Conservation (phyloP, 2,888 invertebrate genomes). For the Tryphoninae sp. region DNA sequence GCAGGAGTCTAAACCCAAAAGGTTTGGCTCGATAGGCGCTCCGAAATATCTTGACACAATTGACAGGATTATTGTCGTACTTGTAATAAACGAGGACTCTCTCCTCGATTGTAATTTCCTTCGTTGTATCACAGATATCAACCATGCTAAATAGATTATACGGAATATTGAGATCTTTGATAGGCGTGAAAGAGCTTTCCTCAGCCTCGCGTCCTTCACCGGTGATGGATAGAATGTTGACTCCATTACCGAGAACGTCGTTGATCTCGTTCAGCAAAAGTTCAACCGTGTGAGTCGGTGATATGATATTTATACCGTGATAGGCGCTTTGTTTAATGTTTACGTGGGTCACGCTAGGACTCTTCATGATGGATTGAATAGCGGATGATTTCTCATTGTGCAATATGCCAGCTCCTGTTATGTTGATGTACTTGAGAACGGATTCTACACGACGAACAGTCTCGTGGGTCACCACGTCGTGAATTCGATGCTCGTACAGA, state of each 20-base stretch:
- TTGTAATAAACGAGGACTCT: slow-evolving; percentile 96
- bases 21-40: slow-evolving; percentile 92
- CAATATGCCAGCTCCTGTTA: slow-evolving; percentile 96
- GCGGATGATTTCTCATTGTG: slow-evolving; percentile 98
- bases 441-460: slow-evolving; percentile 88
- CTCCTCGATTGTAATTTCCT: slow-evolving; percentile 94
- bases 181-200: slow-evolving; percentile 93
- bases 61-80: slow-evolving; percentile 97
- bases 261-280: slow-evolving; percentile 89
- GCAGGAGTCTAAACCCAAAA: slow-evolving; percentile 93
- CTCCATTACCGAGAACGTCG: slow-evolving; percentile 93
- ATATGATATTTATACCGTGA: slow-evolving; percentile 95
- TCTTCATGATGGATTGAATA: slow-evolving; percentile 93
- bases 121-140: slow-evolving; percentile 97
- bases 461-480: slow-evolving; percentile 91
- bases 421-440: slow-evolving; percentile 89
- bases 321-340: slow-evolving; percentile 92
- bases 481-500: slow-evolving; percentile 90
- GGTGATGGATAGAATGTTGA: slow-evolving; percentile 94
- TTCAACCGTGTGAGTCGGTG: slow-evolving; percentile 91
- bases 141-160: slow-evolving; percentile 96
- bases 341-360: slow-evolving; percentile 91
- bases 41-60: slow-evolving; percentile 98
- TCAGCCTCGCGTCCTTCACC: slow-evolving; percentile 95
- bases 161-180: slow-evolving; percentile 91